A percentile compares a stretch with the other conserved stretches of the same genome.
Evolutionary conservation across 1,140 invertebrate species (phyloP).

Genomic region (Leptopilina boulardi): DNA sequence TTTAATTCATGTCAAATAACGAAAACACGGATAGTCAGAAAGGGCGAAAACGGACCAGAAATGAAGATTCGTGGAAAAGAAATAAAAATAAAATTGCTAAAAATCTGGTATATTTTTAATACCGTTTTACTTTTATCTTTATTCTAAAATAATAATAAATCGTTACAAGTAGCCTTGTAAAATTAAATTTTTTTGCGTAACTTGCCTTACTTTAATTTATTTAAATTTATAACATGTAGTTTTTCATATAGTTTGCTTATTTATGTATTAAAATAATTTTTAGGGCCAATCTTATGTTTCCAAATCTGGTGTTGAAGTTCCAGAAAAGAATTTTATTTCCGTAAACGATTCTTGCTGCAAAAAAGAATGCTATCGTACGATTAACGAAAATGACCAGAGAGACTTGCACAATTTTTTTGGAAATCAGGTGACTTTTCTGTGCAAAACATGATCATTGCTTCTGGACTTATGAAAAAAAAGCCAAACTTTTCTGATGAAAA

Average conservation of each 20-base stretch:
- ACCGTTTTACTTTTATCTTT: no score
- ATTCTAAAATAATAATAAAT: no score
- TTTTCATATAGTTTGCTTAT: no score
- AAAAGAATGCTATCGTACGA: background rate
- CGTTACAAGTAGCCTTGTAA: no score
- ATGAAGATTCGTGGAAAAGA: no score
- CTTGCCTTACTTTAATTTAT: background rate
- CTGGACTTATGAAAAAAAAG: background rate
- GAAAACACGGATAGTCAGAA: no score
- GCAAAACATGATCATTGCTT: background rate
- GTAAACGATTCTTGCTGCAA: background rate
- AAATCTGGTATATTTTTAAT: no score
- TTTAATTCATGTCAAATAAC: no score
- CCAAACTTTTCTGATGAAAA: background rate
- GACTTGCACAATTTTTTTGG: background rate
- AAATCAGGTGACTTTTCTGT: background rate
- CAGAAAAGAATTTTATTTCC: background rate
- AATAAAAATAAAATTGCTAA: no score
- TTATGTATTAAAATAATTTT: background rate
- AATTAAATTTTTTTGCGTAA: no score
- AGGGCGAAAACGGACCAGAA: no score
- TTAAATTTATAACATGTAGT: background rate
- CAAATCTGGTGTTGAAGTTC: background rate
- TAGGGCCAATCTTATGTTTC: background rate
- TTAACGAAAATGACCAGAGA: background rate